phyloP scores from a whole-genome alignment of 2,113 vertebrate species.

The Labrus mixtus region DNA sequence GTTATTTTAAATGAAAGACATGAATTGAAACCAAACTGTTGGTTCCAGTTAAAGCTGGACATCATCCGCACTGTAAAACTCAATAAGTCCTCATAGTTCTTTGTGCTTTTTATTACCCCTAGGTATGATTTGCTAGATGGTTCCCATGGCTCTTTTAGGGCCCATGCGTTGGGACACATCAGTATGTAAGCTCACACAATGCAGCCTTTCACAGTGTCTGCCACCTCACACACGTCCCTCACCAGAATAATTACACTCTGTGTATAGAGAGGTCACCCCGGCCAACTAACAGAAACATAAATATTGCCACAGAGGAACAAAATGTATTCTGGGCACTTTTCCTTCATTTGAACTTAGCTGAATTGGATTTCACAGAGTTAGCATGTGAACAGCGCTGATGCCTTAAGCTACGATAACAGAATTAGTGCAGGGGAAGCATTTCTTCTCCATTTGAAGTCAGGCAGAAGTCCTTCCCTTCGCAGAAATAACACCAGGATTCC shows the following conservation, averaged over 20 bases:
- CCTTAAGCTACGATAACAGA: constrained; percentile 82
- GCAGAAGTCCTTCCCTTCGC: constrained; percentile 65
- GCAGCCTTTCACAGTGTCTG: constrained; percentile 80
- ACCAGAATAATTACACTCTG: constrained; percentile 83
- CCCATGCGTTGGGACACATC: constrained; percentile 72
- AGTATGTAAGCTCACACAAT: constrained; percentile 81
- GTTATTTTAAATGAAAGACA: background rate
- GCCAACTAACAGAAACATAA: constrained; percentile 82
- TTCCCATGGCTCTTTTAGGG: constrained; percentile 62
- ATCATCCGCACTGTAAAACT: constrained; percentile 14
- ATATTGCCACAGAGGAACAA: constrained; percentile 85
- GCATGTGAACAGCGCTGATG: constrained; percentile 75
- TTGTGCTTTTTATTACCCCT: constrained; percentile 59
- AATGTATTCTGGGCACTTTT: constrained; percentile 77
- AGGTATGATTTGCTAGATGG: constrained; percentile 45
- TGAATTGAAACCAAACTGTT: constrained; percentile 7
- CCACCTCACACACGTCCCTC: constrained; percentile 78
- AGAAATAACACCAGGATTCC: constrained; percentile 72
- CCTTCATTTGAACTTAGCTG: constrained; percentile 76
- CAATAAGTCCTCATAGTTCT: constrained; percentile 21
- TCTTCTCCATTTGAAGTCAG: constrained; percentile 72
- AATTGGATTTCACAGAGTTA: constrained; percentile 82
- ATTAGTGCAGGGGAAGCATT: constrained; percentile 79
- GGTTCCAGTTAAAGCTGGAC: constrained; percentile 1
- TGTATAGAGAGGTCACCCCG: constrained; percentile 79